Conservation (phyloP, 2,797 vertebrate species). For the Catostomus latipinnis region DNA sequence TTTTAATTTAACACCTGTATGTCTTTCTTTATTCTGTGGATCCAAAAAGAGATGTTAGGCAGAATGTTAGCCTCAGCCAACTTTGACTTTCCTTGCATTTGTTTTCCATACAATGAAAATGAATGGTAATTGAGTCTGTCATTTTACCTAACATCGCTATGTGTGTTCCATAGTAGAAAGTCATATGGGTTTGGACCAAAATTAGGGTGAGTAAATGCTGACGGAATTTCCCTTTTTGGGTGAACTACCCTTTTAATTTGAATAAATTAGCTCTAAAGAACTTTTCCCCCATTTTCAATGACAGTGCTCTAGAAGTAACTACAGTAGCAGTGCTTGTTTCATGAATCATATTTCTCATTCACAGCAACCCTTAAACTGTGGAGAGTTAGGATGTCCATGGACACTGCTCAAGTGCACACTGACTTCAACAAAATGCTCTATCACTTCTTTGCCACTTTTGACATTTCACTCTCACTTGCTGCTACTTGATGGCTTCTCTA, state of each 20-base stretch:
- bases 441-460: slow-evolving; percentile 16
- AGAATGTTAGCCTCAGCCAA: no score
- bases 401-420: slow-evolving; percentile 7
- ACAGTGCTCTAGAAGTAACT: background rate
- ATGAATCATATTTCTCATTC: slow-evolving; percentile 27
- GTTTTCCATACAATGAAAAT: no score
- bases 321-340: background rate
- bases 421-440: slow-evolving; percentile 12
- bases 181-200: background rate
- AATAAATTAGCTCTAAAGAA: background rate
- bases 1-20: no score
- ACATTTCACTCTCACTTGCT: slow-evolving; percentile 17
- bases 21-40: no score
- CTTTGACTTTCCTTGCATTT: no score
- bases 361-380: background rate
- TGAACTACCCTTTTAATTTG: background rate
- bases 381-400: background rate
- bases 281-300: background rate
- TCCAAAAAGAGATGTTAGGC: no score
- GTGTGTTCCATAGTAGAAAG: background rate
- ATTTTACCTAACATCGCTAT: no score
- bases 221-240: background rate
- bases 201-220: background rate
- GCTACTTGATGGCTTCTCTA: slow-evolving; percentile 1
- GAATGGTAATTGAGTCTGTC: no score